Conservation (phyloP, 2,797 vertebrate genomes). For the Leptodactylus fallax region DNA sequence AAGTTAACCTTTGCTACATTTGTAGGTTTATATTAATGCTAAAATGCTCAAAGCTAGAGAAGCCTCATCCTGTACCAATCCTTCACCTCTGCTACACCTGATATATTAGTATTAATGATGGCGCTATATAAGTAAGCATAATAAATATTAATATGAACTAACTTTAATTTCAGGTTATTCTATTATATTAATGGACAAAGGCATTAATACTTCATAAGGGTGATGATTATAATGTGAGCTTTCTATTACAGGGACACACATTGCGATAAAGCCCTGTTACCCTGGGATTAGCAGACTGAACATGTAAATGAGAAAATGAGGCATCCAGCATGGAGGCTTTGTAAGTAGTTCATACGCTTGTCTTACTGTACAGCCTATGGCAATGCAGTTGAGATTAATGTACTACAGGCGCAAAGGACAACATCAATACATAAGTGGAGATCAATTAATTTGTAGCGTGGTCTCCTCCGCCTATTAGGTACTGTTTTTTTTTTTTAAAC, state of each 20-base stretch:
- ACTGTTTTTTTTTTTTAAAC: too few species aligned
- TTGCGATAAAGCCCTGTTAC: background rate
- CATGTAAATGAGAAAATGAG: background rate
- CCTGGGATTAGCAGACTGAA: background rate
- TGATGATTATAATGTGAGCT: background rate
- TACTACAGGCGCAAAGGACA: background rate
- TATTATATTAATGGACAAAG: too few species aligned
- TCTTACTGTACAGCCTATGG: background rate
- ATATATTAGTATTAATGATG: too few species aligned
- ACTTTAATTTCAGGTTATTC: too few species aligned
- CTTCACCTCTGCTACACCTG: too few species aligned
- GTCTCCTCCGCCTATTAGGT: background rate
- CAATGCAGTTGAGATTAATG: background rate
- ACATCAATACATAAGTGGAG: background rate
- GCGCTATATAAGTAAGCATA: too few species aligned
- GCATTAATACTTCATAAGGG: too few species aligned
- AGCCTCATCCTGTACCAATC: too few species aligned
- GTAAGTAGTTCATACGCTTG: background rate
- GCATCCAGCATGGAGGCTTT: background rate
- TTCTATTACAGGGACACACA: background rate
- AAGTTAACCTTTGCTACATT: too few species aligned
- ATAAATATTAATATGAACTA: too few species aligned
- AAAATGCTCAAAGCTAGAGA: too few species aligned
- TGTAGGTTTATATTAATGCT: too few species aligned
- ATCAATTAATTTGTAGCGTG: background rate